Evolutionary conservation across 2,797 vertebrate species (phyloP), one percentile per base, ranked within the genome.

Genomic region (Lophura swinhoii): DNA sequence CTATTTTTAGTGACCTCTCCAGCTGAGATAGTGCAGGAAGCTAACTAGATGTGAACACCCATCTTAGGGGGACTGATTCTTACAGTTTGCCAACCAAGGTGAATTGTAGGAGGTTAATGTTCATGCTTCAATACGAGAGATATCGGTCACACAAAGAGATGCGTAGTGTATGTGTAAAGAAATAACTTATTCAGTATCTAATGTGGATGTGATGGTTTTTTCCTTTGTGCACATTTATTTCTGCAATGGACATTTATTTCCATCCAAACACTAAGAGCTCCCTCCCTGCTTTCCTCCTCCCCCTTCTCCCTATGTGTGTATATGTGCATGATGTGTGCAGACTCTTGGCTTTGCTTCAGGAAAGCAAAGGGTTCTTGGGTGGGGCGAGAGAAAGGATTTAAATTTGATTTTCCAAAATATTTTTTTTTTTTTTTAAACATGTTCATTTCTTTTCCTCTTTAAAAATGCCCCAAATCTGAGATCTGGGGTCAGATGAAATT

Each of bases 1-100:
- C 89, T 96, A 96, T 97, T 97, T 97, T 94, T 97, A 97, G 97
- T 97, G 97, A 95, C 96, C 93, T 96, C 92, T 95, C 96, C 94
- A 85, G 93, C 93, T 98, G 94, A 93, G 94, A 97, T 97, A 96
- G 96, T 96, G 95, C 90, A 94, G 90, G 63, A 78, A 94, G 88
- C 93, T 95, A 96, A 93, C 88, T 90, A 92, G 72, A 95, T 86
- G 66, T 87, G 91, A 94, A 91, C 74, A 93, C 78, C 88, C 74
- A 68, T 91, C 92, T 93, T 83, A 77, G 74, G 59, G 13, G 49
- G 92, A 95, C 90, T 92, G 92, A 95, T 87, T 94, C 82, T 53
- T 85, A 63, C 91, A 59, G 89, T 87, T 96, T 92, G 84, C 91
- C 87, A 94, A 73, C 64, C 89, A 94, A 92, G 83, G 91, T 86